These are phyloP conservation scores for Stomorhina lunata DNA, from an alignment of 2,888 invertebrate genomes.

Conservation along the genomic window DNA sequence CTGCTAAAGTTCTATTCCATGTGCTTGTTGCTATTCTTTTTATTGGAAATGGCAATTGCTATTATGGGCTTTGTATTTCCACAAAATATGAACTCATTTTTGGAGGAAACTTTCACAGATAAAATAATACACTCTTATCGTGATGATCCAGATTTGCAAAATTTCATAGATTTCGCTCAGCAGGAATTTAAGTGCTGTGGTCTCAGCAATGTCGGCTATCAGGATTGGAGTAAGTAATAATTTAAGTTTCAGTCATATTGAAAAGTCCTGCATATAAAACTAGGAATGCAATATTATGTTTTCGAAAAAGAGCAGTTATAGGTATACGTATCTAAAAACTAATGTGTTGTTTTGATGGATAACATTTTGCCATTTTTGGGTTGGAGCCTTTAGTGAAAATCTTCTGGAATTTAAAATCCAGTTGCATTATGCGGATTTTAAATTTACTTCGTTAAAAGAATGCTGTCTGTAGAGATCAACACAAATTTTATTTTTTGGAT, in stretches of 20 bases:
- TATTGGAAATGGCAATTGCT: conserved; percentile 94
- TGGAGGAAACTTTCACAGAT: conserved; percentile 93
- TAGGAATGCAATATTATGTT: too few species aligned
- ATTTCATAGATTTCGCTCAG: conserved; percentile 96
- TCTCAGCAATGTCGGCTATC: conserved; percentile 93
- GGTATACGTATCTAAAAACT: too few species aligned
- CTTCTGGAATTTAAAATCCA: too few species aligned
- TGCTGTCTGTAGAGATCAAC: too few species aligned
- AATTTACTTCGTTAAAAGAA: too few species aligned
- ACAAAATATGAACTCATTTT: conserved; percentile 89
- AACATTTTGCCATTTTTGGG: too few species aligned
- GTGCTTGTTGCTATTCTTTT: conserved; percentile 91
- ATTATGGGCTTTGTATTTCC: conserved; percentile 97
- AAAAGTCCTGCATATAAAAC: too few species aligned
- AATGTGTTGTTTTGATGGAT: too few species aligned
- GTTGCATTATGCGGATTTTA: too few species aligned
- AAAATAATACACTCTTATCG: conserved; percentile 95
- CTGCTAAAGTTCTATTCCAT: conserved; percentile 95
- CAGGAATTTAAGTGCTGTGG: conserved; percentile 93
- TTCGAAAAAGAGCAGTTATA: too few species aligned
- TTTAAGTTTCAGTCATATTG: background rate
- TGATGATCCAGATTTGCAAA: conserved; percentile 95
- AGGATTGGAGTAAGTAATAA: conserved; percentile 88
- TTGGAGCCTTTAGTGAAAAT: too few species aligned
- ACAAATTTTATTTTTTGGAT: too few species aligned